Evolutionary conservation across 2,797 vertebrate species (phyloP).

Genomic region (Phataginus tricuspis): DNA sequence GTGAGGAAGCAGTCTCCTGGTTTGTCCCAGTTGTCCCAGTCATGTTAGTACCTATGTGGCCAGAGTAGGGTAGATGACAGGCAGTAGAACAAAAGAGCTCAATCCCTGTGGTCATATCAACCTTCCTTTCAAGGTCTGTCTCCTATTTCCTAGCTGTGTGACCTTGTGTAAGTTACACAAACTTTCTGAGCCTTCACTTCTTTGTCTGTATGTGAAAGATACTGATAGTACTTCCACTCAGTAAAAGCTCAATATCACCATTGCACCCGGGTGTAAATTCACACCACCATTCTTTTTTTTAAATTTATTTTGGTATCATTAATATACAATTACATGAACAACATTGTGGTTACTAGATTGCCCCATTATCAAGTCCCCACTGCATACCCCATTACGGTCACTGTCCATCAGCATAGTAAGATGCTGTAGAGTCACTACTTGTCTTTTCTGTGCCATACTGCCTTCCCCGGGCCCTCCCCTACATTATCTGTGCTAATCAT

Average conservation of each 20-base stretch:
- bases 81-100: not conserved
- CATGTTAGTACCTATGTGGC: no score
- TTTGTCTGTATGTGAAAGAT: not conserved
- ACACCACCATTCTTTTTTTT: not conserved
- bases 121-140: not conserved
- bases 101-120: not conserved
- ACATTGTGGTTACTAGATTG: no score
- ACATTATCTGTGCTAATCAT: no score
- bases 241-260: not conserved
- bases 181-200: slow-evolving; percentile 4
- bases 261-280: not conserved
- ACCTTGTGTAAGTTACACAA: not conserved
- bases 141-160: not conserved
- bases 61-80: not conserved
- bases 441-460: no score
- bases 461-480: no score
- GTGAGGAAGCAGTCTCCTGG: not conserved
- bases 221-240: not conserved
- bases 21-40: not conserved
- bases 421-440: no score
- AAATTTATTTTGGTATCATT: no score
- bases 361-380: no score
- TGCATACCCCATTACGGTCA: no score
- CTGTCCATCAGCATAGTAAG: no score
- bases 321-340: no score